Conservation (phyloP, 2,113 vertebrate species). For the Chelonoidis abingdonii region DNA sequence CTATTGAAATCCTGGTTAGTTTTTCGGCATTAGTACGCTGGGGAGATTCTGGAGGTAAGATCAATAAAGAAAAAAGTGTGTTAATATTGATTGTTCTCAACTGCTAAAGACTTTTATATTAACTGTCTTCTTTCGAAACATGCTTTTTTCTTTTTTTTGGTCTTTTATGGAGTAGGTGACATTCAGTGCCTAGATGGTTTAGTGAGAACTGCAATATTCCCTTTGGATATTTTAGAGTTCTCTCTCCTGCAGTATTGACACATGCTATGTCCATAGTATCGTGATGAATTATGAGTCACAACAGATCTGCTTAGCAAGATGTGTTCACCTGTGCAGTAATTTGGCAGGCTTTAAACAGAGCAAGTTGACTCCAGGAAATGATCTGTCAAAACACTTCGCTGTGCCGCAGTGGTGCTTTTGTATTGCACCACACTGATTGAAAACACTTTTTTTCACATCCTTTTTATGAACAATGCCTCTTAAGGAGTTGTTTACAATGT, state of each 20-base stretch:
- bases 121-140: background rate
- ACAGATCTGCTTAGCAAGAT: background rate
- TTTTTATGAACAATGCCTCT: background rate
- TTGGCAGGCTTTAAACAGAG: background rate
- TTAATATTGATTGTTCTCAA: background rate
- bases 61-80: background rate
- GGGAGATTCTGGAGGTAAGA: conserved; percentile 81
- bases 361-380: background rate
- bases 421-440: background rate
- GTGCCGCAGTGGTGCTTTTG: background rate
- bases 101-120: background rate
- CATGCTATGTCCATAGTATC: background rate
- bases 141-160: background rate
- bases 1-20: conserved; percentile 87
- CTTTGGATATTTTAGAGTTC: background rate
- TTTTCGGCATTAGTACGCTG: conserved; percentile 89
- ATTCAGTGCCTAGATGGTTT: background rate
- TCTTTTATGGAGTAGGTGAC: background rate
- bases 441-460: background rate
- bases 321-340: background rate
- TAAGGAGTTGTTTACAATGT: background rate
- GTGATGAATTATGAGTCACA: background rate
- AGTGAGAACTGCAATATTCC: background rate
- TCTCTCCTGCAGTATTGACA: background rate
- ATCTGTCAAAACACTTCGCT: background rate